A percentile compares a stretch with the other conserved stretches of the same genome.
These are phyloP conservation scores for Vicugna pacos DNA, from an alignment of 2,113 vertebrate genomes.

Conservation along the genomic window DNA sequence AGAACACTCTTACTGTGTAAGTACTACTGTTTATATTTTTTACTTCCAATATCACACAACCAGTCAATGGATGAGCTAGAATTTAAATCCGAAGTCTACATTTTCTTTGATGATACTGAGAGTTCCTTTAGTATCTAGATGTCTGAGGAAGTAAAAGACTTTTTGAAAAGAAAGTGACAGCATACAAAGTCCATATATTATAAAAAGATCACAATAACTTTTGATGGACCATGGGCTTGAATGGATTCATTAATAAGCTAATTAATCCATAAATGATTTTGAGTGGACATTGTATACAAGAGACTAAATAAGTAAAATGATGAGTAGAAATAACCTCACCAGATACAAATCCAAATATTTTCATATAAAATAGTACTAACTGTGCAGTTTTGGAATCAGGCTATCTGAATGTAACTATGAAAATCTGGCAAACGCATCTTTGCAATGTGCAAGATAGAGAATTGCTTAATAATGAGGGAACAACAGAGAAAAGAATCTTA, in stretches of 20 bases:
- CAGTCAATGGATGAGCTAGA: constrained; percentile 2
- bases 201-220: constrained; percentile 28
- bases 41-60: background rate
- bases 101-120: constrained; percentile 39
- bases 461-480: constrained; percentile 55
- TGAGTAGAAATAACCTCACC: constrained; percentile 31
- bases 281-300: background rate
- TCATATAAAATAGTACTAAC: constrained; percentile 6
- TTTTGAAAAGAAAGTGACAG: background rate
- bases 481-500: constrained; percentile 44
- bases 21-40: constrained; percentile 2
- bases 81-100: constrained; percentile 36
- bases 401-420: constrained; percentile 51
- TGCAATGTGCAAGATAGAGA: background rate
- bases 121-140: background rate
- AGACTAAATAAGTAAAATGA: constrained; percentile 45
- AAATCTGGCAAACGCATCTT: constrained; percentile 48
- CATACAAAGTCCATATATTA: background rate
- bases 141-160: background rate
- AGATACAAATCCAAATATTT: background rate
- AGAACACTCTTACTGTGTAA: background rate
- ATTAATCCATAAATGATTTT: constrained; percentile 35
- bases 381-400: constrained; percentile 4
- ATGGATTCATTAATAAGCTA: constrained; percentile 2
- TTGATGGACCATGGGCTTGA: background rate